A percentile compares a stretch with the other conserved stretches of the same genome.
phyloP scores from a whole-genome alignment of 2,113 vertebrate genomes.

The Chionis minor region DNA sequence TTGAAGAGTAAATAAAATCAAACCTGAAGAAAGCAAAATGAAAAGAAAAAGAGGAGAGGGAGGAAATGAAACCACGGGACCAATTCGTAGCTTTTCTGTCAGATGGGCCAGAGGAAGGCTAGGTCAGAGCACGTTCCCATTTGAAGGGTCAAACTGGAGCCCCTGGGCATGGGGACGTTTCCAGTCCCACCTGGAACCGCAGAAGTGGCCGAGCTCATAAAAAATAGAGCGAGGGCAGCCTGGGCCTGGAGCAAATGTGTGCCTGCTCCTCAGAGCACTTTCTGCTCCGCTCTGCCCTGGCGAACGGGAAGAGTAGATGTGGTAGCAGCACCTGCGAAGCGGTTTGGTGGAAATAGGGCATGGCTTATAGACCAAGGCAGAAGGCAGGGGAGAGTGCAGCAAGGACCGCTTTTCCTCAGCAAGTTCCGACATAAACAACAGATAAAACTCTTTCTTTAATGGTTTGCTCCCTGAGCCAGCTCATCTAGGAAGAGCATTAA shows the following conservation, averaged over 20 bases:
- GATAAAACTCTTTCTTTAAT: background rate
- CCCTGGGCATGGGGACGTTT: rapidly evolving
- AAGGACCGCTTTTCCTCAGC: background rate
- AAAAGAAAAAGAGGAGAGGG: background rate
- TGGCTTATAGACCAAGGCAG: background rate
- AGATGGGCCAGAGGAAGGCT: background rate
- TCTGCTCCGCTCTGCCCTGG: background rate
- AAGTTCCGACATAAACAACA: background rate
- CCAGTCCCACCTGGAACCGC: background rate
- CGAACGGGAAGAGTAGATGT: background rate
- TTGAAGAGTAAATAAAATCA: background rate
- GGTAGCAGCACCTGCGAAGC: background rate
- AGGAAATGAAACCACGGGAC: background rate
- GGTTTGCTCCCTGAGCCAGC: background rate
- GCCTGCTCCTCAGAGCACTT: background rate
- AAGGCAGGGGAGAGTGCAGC: background rate
- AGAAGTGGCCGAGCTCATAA: background rate
- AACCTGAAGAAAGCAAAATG: background rate
- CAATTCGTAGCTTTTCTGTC: background rate
- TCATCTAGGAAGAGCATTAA: constrained; percentile 28
- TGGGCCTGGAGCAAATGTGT: background rate
- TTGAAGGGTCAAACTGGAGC: background rate
- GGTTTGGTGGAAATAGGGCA: background rate
- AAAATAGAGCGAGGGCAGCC: background rate
- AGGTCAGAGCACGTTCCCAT: background rate